These are phyloP conservation scores for Aphaenogaster rudis DNA, from an alignment of 1,140 invertebrate genomes.

Conservation along the genomic window DNA sequence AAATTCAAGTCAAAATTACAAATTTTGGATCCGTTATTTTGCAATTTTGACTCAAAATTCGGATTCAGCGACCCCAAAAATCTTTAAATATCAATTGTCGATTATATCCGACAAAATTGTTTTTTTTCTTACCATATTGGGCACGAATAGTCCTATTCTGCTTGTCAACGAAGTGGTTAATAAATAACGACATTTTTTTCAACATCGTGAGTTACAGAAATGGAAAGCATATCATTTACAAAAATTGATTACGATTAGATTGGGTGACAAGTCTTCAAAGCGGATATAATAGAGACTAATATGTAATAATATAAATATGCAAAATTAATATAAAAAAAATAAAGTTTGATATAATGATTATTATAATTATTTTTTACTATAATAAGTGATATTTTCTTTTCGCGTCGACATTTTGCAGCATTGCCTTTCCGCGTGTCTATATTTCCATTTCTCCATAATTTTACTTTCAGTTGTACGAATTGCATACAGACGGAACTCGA, in stretches of 20 bases:
- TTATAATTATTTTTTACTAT: not conserved
- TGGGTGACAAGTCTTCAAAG: not conserved
- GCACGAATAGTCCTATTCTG: too few relatives aligned
- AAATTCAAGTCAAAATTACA: too few relatives aligned
- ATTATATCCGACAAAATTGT: too few relatives aligned
- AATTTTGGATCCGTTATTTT: too few relatives aligned
- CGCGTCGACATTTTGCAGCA: not conserved
- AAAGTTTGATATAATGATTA: not conserved
- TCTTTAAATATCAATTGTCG: too few relatives aligned
- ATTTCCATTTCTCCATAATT: conserved; percentile 29
- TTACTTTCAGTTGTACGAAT: conserved; percentile 39
- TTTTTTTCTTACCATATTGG: too few relatives aligned
- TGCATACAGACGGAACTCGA: conserved; percentile 36
- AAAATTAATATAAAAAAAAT: not conserved
- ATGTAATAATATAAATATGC: not conserved
- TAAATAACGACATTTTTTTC: not conserved
- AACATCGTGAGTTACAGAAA: not conserved
- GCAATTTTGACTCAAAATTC: too few relatives aligned
- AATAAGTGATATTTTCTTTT: not conserved
- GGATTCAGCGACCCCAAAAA: too few relatives aligned
- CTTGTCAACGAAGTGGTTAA: not conserved
- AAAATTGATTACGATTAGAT: not conserved
- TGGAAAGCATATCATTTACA: not conserved
- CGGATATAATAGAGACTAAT: not conserved
- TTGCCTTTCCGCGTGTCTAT: not conserved